Evolutionary conservation across 2,888 invertebrate genomes (phyloP).

Genomic region (Tetranychus piercei): DNA sequence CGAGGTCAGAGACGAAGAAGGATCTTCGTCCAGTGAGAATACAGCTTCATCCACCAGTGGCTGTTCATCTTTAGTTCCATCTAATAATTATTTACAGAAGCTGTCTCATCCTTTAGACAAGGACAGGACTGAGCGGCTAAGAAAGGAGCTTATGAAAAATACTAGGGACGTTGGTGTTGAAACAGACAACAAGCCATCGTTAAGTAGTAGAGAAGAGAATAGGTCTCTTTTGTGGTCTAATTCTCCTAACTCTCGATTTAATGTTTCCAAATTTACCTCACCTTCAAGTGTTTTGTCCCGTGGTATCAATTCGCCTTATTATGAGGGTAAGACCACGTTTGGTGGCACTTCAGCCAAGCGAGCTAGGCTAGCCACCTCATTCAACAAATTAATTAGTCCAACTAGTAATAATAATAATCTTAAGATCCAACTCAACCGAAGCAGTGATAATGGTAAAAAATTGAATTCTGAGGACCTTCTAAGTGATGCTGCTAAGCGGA

Average conservation of each 20-base stretch:
- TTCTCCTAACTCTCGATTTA: neutral
- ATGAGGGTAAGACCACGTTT: slow-evolving; percentile 32
- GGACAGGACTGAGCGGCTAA: neutral
- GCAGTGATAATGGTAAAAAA: slow-evolving; percentile 1
- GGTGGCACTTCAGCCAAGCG: slow-evolving; percentile 31
- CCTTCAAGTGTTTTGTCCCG: neutral
- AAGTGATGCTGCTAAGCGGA: slow-evolving; percentile 55
- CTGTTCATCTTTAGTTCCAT: slow-evolving; percentile 9
- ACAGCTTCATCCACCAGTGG: slow-evolving; percentile 6
- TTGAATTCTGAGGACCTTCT: slow-evolving; percentile 30
- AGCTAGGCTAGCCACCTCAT: slow-evolving; percentile 25
- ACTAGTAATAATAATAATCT: neutral
- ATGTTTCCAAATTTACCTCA: slow-evolving; percentile 1
- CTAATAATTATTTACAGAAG: neutral
- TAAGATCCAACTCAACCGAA: neutral
- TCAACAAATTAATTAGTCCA: slow-evolving; percentile 28
- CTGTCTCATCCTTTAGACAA: neutral
- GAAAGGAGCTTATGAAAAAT: slow-evolving; percentile 10
- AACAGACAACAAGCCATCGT: neutral
- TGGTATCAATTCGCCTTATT: slow-evolving; percentile 26
- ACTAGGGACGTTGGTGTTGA: slow-evolving; percentile 6
- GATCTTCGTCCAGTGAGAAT: slow-evolving; percentile 3
- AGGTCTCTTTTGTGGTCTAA: slow-evolving; percentile 6
- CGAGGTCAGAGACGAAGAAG: slow-evolving; percentile 5
- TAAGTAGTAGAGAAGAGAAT: neutral